phyloP scores from a whole-genome alignment of 2,888 invertebrate genomes.

The Heterodera filipjevi region DNA sequence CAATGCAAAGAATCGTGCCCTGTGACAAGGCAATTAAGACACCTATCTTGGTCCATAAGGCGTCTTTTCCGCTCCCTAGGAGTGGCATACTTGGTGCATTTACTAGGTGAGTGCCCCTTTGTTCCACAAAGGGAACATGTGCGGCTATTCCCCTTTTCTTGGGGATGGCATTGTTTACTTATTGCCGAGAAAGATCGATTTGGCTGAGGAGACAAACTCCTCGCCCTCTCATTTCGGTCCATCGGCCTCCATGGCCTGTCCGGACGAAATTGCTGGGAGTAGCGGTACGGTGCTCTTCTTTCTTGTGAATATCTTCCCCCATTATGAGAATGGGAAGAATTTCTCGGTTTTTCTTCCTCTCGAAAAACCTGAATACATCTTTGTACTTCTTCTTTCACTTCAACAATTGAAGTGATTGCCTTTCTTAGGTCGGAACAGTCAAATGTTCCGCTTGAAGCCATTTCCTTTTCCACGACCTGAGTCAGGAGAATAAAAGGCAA shows the following conservation, averaged over 20 bases:
- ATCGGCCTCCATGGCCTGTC: neutral
- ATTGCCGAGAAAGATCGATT: neutral
- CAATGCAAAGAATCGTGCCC: neutral
- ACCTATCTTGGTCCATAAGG: neutral
- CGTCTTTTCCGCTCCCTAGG: neutral
- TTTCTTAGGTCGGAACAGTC: neutral
- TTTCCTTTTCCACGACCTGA: neutral
- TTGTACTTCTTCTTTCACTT: neutral
- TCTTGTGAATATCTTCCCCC: neutral
- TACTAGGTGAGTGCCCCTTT: neutral
- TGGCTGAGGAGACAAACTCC: neutral
- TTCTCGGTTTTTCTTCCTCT: neutral
- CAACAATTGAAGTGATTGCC: neutral
- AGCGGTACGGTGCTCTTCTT: neutral
- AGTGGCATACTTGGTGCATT: neutral
- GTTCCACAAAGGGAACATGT: neutral
- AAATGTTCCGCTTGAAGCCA: neutral
- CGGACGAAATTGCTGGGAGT: neutral
- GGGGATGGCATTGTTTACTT: neutral
- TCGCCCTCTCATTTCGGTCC: neutral
- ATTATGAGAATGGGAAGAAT: neutral
- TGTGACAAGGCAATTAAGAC: neutral
- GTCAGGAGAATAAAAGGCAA: neutral
- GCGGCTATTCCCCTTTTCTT: neutral
- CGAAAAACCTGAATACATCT: neutral